Conservation (phyloP, 2,113 vertebrate genomes). For the Junco hyemalis region DNA sequence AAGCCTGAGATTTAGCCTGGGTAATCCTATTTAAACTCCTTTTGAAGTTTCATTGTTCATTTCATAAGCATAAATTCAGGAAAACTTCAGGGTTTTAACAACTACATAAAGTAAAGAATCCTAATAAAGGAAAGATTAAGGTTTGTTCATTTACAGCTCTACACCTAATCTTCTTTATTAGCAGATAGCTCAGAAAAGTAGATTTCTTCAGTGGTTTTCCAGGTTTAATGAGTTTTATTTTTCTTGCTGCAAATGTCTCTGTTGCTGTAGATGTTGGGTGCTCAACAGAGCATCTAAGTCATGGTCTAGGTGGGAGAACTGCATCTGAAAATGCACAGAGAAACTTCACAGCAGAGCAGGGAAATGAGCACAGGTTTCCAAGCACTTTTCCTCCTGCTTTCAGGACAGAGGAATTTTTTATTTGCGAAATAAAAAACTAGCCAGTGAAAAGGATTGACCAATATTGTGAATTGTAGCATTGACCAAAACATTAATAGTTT, state of each 20-base stretch:
- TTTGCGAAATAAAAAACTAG: background rate
- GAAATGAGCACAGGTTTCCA: background rate
- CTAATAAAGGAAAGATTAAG: background rate
- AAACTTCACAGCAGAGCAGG: background rate
- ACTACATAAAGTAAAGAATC: background rate
- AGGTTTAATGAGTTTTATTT: background rate
- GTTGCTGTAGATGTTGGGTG: background rate
- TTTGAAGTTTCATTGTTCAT: background rate
- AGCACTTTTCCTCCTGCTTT: background rate
- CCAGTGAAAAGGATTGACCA: background rate
- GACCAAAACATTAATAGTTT: background rate
- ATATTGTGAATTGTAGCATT: background rate
- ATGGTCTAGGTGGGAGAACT: background rate
- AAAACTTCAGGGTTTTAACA: background rate
- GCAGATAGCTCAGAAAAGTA: background rate
- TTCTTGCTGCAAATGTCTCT: background rate
- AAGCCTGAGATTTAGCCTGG: background rate
- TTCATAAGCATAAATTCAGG: background rate
- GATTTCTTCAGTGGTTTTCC: background rate
- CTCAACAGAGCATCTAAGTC: background rate
- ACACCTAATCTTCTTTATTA: background rate
- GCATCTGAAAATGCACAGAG: background rate
- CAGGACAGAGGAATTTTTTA: background rate
- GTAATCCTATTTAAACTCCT: slow-evolving; percentile 15
- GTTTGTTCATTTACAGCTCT: background rate